Conservation (phyloP, 2,113 vertebrate genomes). For the Pedetes capensis region DNA sequence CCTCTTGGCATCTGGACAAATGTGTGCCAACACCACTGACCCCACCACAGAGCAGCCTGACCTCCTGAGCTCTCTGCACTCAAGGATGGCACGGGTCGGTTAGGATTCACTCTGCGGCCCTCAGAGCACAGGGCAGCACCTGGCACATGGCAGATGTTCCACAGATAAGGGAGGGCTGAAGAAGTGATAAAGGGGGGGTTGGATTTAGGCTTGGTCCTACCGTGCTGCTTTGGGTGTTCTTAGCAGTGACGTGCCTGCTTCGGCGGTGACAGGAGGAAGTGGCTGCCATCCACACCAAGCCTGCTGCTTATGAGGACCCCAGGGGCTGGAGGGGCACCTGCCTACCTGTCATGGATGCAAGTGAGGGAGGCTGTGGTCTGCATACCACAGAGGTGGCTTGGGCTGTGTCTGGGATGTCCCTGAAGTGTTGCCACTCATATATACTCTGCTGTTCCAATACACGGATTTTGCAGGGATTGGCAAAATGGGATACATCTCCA, state of each 20-base stretch:
- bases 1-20: too few relatives aligned
- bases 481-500: background rate
- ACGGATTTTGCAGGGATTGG: background rate
- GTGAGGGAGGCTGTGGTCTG: background rate
- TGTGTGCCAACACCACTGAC: fast-evolving
- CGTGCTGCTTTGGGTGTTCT: fast-evolving
- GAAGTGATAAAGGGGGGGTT: background rate
- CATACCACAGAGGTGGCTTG: background rate
- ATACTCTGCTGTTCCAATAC: background rate
- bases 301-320: background rate
- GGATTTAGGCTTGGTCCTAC: background rate
- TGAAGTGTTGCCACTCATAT: background rate
- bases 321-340: fast-evolving
- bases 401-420: background rate
- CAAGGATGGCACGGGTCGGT: background rate
- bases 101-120: background rate
- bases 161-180: too few relatives aligned
- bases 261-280: background rate
- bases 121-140: background rate
- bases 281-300: background rate
- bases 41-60: too few relatives aligned
- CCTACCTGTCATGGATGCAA: background rate
- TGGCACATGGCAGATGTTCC: too few relatives aligned
- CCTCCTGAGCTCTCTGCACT: too few relatives aligned
- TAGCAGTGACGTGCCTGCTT: background rate